Evolutionary conservation across 1,140 invertebrate species (phyloP), one percentile per base, ranked within the genome.

Genomic region (Euglossa dilemma): DNA sequence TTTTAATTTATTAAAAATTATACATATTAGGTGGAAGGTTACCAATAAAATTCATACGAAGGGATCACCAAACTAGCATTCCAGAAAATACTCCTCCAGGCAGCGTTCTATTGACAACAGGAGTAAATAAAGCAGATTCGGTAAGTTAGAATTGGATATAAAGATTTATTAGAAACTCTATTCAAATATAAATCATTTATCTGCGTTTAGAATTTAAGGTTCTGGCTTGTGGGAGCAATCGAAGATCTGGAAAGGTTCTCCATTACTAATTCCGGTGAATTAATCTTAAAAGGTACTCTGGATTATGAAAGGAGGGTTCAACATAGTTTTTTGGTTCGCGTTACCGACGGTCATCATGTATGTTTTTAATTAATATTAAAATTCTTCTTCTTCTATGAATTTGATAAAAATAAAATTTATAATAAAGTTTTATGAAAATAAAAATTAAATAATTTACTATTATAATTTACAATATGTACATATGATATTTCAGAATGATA

Each of bases 251-350:
- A 96, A 67, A 95, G 95, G 78, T 97, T 98, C 91, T 96, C 95
- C 2, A 96, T 98, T 54, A 97, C 96, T 66, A 95, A 96, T 47
- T 96, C 96, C 52, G 98, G 98, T 0, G 98, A 98, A 91, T 94
- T 99, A 36, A 95, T 98, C 2, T 94, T 99, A 14, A 95, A 96
- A 66, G 96, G 96, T 80, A 94, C 96, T 14, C 93, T 99, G 57
- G 98, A 98, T 95, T 98, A 97, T 93, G 98, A 98, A 93, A 95
- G 95, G 25, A 94, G 95, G 70, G 95, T 96, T 64, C 95, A 95
- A 52, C 98, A 98, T 90, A 95, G 95, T 69, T 97, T 98, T 90
- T 95, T 97, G 85, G 97, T 98, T n/a, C 96, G 97, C 91, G 98
- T 97, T 14, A 97, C 97, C 6, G 98, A 98, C 94, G 97, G 97